Percentiles rank a stretch among this genome's conserved stretches.
phyloP scores from a whole-genome alignment of 2,888 invertebrate genomes.

The Philereme transversata region DNA sequence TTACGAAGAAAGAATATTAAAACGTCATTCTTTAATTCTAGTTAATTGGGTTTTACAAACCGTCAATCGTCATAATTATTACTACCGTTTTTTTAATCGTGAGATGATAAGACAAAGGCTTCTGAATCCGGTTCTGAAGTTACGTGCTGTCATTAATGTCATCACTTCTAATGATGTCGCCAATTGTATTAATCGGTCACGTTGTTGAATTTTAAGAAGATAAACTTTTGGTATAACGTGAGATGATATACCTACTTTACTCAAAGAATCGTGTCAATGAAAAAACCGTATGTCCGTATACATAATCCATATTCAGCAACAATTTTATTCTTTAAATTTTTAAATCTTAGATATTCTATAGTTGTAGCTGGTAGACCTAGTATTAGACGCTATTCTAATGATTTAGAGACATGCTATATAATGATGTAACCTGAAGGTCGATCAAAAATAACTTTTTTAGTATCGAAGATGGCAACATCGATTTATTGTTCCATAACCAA shows the following conservation, averaged over 20 bases:
- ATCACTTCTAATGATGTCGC: constrained; percentile 14
- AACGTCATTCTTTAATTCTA: constrained; percentile 2
- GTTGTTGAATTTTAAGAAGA: constrained; percentile 13
- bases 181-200: constrained; percentile 22
- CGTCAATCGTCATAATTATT: constrained; percentile 7
- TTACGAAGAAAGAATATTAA: no score
- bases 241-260: no score
- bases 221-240: neutral
- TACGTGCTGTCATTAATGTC: constrained; percentile 24
- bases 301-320: no score
- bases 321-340: no score
- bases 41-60: constrained; percentile 10
- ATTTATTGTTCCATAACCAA: constrained; percentile 30
- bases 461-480: constrained; percentile 27
- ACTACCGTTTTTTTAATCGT: constrained; percentile 22
- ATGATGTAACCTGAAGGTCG: constrained; percentile 15
- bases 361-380: no score
- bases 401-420: constrained; percentile 12
- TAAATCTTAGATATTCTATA: no score
- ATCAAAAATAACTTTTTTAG: constrained; percentile 30
- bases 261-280: no score
- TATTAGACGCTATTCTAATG: constrained; percentile 1
- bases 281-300: no score
- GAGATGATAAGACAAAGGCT: constrained; percentile 33
- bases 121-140: constrained; percentile 21